A percentile compares a stretch with the other conserved stretches of the same genome.
phyloP scores from a whole-genome alignment of 2,888 invertebrate genomes.

The Nipponacmea schrenckii region DNA sequence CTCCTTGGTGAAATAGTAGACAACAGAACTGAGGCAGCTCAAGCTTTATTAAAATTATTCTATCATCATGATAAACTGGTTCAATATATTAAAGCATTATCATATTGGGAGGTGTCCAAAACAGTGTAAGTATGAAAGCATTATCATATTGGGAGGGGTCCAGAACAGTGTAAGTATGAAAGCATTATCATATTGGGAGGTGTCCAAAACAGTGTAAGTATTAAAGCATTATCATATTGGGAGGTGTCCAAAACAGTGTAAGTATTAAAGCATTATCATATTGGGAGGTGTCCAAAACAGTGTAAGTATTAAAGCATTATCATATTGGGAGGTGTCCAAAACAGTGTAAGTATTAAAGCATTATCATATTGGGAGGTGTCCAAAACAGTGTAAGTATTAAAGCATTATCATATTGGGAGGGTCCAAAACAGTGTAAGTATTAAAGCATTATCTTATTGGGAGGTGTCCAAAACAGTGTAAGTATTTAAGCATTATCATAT shows the following conservation, averaged over 20 bases:
- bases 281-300: conserved; percentile 89
- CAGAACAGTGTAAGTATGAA: conserved; percentile 85
- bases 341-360: conserved; percentile 77
- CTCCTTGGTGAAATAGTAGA: conserved; percentile 87
- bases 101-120: conserved; percentile 88
- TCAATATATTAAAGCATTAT: conserved; percentile 83
- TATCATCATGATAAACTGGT: conserved; percentile 87
- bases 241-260: conserved; percentile 91
- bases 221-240: conserved; percentile 81
- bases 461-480: conserved; percentile 90
- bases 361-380: conserved; percentile 90
- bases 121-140: conserved; percentile 77
- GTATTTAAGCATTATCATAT: conserved; percentile 76
- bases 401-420: conserved; percentile 86
- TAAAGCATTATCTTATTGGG: conserved; percentile 83
- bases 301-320: conserved; percentile 81
- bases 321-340: conserved; percentile 88
- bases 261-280: conserved; percentile 81
- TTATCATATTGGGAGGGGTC: conserved; percentile 90
- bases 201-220: conserved; percentile 87
- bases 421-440: conserved; percentile 87
- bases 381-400: conserved; percentile 83
- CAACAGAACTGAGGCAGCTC: conserved; percentile 88
- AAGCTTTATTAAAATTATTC: conserved; percentile 86
- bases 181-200: conserved; percentile 86